Evolutionary conservation across 2,797 vertebrate genomes (phyloP).

Genomic region (Eupleurogrammus muticus): DNA sequence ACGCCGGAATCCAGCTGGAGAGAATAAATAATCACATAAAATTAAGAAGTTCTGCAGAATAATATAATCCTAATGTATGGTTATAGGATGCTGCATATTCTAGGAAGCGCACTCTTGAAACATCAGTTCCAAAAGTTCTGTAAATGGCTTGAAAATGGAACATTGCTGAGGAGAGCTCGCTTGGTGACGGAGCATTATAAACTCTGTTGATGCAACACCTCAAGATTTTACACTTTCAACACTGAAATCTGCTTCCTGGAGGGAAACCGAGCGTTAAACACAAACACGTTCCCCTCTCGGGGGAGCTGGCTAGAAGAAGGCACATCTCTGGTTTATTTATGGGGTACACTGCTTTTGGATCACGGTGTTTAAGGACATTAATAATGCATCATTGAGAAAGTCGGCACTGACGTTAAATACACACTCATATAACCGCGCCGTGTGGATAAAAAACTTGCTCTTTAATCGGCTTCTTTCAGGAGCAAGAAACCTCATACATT

Average conservation of each 20-base stretch:
- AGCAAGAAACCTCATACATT: constrained; percentile 4
- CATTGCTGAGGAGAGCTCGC: constrained; percentile 18
- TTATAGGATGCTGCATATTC: constrained; percentile 1
- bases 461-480: constrained; percentile 3
- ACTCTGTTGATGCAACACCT: constrained; percentile 40
- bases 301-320: constrained; percentile 47
- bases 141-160: neutral
- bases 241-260: constrained; percentile 46
- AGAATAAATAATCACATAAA: neutral
- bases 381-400: constrained; percentile 66
- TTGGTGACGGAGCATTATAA: constrained; percentile 31
- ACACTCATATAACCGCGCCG: constrained; percentile 20
- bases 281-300: constrained; percentile 44
- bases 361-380: constrained; percentile 72
- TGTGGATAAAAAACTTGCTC: constrained; percentile 25
- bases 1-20: constrained; percentile 90
- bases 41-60: neutral
- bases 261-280: constrained; percentile 50
- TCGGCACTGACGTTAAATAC: constrained; percentile 40
- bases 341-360: constrained; percentile 64
- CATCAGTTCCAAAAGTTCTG: neutral
- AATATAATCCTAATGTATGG: neutral
- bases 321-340: constrained; percentile 75
- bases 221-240: constrained; percentile 55
- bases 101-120: no score